Evolutionary conservation across 2,797 vertebrate species (phyloP).

Genomic region (Gymnodraco acuticeps): DNA sequence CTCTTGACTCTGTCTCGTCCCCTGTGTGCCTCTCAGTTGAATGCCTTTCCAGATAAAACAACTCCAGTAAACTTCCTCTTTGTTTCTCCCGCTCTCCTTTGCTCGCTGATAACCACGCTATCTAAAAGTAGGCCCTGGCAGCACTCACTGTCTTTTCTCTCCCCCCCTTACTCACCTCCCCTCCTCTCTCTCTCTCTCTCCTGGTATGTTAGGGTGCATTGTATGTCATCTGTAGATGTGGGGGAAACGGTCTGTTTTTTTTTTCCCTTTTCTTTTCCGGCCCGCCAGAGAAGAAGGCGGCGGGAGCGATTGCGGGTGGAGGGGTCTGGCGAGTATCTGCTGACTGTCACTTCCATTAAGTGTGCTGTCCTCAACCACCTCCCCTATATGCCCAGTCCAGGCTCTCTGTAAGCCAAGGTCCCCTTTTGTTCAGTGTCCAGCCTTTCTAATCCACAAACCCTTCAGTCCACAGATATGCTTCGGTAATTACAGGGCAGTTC

Average conservation of each 20-base stretch:
- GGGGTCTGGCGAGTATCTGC: constrained; percentile 67
- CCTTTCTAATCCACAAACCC: constrained; percentile 55
- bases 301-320: constrained; percentile 48
- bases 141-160: constrained; percentile 57
- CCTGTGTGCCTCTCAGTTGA: constrained; percentile 72
- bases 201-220: constrained; percentile 60
- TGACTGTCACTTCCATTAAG: constrained; percentile 82
- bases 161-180: constrained; percentile 11
- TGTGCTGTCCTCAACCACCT: constrained; percentile 63
- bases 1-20: constrained; percentile 56
- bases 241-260: neutral
- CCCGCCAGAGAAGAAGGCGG: constrained; percentile 44
- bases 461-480: constrained; percentile 33
- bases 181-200: constrained; percentile 52
- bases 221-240: constrained; percentile 72
- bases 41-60: constrained; percentile 78
- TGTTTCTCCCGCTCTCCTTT: constrained; percentile 65
- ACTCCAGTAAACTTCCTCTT: constrained; percentile 75
- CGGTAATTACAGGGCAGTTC: constrained; percentile 44
- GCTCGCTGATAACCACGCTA: constrained; percentile 77
- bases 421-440: constrained; percentile 66
- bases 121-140: constrained; percentile 76
- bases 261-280: constrained; percentile 47
- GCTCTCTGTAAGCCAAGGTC: constrained; percentile 53
- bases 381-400: constrained; percentile 48